phyloP scores from a whole-genome alignment of 2,797 vertebrate genomes.

The Poecilia velifera region DNA sequence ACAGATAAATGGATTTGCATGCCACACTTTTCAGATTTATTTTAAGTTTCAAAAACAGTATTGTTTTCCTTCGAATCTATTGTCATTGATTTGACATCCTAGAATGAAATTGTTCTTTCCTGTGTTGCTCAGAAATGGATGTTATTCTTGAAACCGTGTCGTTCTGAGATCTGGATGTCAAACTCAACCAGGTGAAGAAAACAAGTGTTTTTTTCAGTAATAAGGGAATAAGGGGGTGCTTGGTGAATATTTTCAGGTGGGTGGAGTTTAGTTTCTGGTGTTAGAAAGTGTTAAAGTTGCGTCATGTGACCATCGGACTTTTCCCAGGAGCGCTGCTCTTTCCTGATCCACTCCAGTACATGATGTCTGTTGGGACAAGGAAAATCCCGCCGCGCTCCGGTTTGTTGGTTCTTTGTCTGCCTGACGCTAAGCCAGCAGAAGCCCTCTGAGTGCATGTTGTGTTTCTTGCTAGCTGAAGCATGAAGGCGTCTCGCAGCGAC shows the following conservation, averaged over 20 bases:
- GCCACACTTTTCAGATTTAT: not conserved
- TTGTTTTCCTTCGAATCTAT: not conserved
- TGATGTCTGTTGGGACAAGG: constrained; percentile 71
- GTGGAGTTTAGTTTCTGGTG: not conserved
- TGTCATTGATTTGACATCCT: not conserved
- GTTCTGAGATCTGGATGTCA: not conserved
- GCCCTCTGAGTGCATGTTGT: constrained; percentile 49
- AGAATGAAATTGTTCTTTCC: not conserved
- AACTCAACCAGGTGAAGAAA: not conserved
- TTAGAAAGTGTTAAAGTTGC: not conserved
- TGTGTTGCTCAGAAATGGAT: not conserved
- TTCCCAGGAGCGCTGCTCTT: constrained; percentile 41
- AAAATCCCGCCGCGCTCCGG: constrained; percentile 67
- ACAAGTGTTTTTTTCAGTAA: not conserved
- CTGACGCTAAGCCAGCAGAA: constrained; percentile 61
- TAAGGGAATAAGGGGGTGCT: not conserved
- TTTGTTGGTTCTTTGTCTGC: constrained; percentile 69
- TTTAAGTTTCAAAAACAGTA: not conserved
- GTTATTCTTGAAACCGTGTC: not conserved
- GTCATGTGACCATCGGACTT: not conserved
- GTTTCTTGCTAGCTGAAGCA: constrained; percentile 53
- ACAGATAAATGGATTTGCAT: not conserved
- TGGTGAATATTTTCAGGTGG: not conserved
- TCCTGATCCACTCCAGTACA: constrained; percentile 48
- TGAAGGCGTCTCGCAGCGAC: constrained; percentile 66